Evolutionary conservation across 2,888 invertebrate genomes (phyloP), one percentile per base, ranked within the genome.

Genomic region (Podotricha telesiphe): DNA sequence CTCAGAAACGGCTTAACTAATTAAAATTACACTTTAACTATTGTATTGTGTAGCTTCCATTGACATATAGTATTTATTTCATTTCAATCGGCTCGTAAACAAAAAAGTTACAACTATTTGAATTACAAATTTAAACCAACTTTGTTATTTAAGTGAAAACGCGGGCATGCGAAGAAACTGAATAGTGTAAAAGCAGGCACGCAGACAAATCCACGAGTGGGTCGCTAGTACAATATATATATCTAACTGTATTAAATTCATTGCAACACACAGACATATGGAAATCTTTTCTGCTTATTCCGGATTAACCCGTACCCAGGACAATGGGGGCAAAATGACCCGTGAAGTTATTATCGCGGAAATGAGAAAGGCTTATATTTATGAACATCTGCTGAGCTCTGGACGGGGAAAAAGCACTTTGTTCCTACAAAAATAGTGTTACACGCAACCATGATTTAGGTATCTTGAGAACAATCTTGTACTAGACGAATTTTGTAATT

Each of bases 291-390:
- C 61, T 61, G 28, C 17, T 70, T 72, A 69, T 69, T 65, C 53
- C 68, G 64, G 68, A 70, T 71, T 73, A 74, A 56, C 73, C 72
- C 53, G 63, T 69, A 69, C 65, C 51, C 65, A 61, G 58, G 66
- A 70, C 69, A 72, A 72, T 71, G 66, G 80, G 79, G 78, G 81
- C 79, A 83, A 82, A 84, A 82, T 79, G 80, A 76, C 76, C 83
- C 80, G 82, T 82, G 75, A 79, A 78, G 81, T 82, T 87, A 88
- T 87, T 86, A 87, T 84, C 81, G 78, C 77, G 75, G 80, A 84
- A 82, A 85, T 83, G 85, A 83, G 82, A 87, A 51, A 87, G 84
- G 86, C 83, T 82, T 83, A 80, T 82, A 80, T 80, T 80, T 80
- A 82, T 79, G 79, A 79, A 79, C 81, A 80, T 77, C 79, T 80